Conservation (phyloP, 37 sponge, comb jelly and placozoan genomes). For the Mnemiopsis leidyi region DNA sequence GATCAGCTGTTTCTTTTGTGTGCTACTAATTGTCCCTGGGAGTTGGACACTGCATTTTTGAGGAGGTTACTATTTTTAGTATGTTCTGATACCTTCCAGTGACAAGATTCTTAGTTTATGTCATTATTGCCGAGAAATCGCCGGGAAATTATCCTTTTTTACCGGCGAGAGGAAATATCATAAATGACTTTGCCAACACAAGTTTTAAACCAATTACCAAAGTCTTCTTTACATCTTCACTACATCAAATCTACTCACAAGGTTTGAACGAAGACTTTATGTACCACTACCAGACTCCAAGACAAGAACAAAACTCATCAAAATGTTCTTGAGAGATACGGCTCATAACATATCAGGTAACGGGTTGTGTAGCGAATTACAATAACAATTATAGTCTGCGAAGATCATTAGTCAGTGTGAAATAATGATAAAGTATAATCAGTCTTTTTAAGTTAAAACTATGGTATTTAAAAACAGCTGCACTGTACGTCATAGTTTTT, state of each 20-base stretch:
- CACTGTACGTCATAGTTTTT: too few species aligned
- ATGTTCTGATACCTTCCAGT: too few species aligned
- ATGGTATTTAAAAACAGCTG: too few species aligned
- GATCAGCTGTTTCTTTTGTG: conserved; percentile 77
- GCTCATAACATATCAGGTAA: conserved; percentile 53
- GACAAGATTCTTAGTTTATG: conserved; percentile 54
- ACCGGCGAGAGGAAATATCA: neutral
- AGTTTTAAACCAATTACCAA: too few species aligned
- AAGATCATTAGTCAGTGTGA: too few species aligned
- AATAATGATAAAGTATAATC: too few species aligned
- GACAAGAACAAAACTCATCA: conserved; percentile 3
- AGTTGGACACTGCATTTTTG: conserved; percentile 83
- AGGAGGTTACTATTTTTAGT: conserved; percentile 68
- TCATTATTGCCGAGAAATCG: conserved; percentile 67
- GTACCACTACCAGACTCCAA: conserved; percentile 36
- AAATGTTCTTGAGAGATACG: conserved; percentile 19
- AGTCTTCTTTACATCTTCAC: too few species aligned
- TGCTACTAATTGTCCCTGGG: conserved; percentile 94
- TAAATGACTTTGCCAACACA: too few species aligned
- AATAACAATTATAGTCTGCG: too few species aligned
- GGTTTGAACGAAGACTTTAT: conserved; percentile 50
- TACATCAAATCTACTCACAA: neutral
- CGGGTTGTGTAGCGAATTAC: too few species aligned
- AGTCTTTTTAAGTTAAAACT: too few species aligned
- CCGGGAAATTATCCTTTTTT: neutral